Percentiles rank a stretch among this genome's conserved stretches.
phyloP scores from a whole-genome alignment of 2,797 vertebrate genomes.

The Alauda arvensis region DNA sequence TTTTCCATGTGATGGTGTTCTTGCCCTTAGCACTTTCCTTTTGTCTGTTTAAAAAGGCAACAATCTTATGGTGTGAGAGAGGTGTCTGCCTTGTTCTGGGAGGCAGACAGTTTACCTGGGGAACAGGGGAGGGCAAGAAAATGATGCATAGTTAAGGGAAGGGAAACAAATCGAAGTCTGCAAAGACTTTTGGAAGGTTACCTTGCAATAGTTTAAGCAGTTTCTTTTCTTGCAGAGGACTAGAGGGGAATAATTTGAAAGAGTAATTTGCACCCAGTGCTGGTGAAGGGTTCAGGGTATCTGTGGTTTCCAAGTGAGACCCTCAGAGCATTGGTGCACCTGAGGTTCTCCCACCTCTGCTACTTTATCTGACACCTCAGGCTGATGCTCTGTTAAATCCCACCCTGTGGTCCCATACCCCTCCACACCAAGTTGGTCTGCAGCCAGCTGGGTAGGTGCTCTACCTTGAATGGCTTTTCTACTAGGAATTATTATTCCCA shows the following conservation, averaged over 20 bases:
- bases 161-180: neutral
- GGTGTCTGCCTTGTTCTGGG: neutral
- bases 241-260: neutral
- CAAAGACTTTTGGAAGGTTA: neutral
- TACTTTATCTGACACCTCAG: neutral
- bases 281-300: neutral
- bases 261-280: neutral
- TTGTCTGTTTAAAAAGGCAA: neutral
- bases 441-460: neutral
- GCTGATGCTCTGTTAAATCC: neutral
- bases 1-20: neutral
- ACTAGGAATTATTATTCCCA: neutral
- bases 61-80: neutral
- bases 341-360: neutral
- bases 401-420: fast-evolving
- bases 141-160: neutral
- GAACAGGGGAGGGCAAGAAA: neutral
- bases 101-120: neutral
- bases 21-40: neutral
- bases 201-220: neutral
- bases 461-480: neutral
- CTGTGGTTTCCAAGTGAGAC: neutral
- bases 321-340: neutral
- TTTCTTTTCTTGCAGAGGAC: neutral
- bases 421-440: fast-evolving